Percentiles rank a stretch among this genome's conserved stretches.
These are phyloP conservation scores for Pediacus dermestoides DNA, from an alignment of 2,888 invertebrate genomes.

Conservation along the genomic window DNA sequence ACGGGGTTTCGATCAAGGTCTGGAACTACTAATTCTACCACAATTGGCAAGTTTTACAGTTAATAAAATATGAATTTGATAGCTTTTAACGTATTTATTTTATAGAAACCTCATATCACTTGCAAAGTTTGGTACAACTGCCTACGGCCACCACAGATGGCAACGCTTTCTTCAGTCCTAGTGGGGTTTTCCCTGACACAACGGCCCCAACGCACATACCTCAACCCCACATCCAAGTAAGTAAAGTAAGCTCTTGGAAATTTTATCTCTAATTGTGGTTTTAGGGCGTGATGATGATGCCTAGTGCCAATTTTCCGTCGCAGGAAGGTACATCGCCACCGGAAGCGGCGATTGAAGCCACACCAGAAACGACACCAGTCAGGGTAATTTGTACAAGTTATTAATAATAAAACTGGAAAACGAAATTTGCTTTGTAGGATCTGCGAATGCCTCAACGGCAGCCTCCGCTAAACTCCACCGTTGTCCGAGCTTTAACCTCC, in stretches of 20 bases:
- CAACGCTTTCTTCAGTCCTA: slow-evolving; percentile 42
- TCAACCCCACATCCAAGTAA: slow-evolving; percentile 47
- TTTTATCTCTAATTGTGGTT: slow-evolving; percentile 9
- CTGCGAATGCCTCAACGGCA: slow-evolving; percentile 27
- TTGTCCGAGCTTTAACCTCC: slow-evolving; percentile 62
- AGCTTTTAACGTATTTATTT: slow-evolving; percentile 10
- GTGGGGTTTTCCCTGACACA: slow-evolving; percentile 42
- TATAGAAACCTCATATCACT: slow-evolving; percentile 36
- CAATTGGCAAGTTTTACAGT: slow-evolving; percentile 29
- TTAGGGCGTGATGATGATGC: slow-evolving; percentile 11
- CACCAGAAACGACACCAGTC: slow-evolving; percentile 83
- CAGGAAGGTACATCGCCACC: slow-evolving; percentile 70
- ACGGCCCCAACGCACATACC: slow-evolving; percentile 50
- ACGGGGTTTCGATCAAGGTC: slow-evolving; percentile 47
- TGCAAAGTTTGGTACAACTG: slow-evolving; percentile 36
- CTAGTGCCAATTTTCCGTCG: slow-evolving; percentile 25
- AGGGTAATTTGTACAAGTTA: too few relatives aligned
- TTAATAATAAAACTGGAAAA: too few relatives aligned
- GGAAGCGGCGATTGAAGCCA: slow-evolving; percentile 85
- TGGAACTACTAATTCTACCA: slow-evolving; percentile 45
- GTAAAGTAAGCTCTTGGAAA: not conserved
- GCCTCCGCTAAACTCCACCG: slow-evolving; percentile 60
- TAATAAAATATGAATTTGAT: slow-evolving; percentile 4
- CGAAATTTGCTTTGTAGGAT: slow-evolving; percentile 21
- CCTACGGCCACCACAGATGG: slow-evolving; percentile 31